phyloP scores from a whole-genome alignment of 2,888 invertebrate species.

The Polydrusus tereticollis region DNA sequence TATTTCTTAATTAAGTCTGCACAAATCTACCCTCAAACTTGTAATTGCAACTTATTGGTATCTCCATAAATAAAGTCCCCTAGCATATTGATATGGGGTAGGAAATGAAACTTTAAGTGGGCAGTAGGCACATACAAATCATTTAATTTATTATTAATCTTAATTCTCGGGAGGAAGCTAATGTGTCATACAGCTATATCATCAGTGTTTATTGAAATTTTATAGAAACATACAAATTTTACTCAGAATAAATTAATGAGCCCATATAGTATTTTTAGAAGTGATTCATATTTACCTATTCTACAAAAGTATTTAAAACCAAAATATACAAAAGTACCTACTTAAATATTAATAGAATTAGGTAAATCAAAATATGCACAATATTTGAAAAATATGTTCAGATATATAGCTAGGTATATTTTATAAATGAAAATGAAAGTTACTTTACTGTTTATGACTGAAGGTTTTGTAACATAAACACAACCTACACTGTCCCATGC shows the following conservation, averaged over 20 bases:
- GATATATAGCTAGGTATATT: background rate
- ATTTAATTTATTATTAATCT: too few relatives aligned
- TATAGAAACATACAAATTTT: background rate
- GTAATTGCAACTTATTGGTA: too few relatives aligned
- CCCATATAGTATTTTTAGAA: background rate
- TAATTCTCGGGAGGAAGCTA: background rate
- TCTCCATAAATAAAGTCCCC: too few relatives aligned
- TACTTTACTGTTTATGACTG: background rate
- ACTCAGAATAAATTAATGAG: slow-evolving; percentile 2
- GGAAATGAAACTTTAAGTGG: background rate
- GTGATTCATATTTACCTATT: background rate
- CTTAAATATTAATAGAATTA: background rate
- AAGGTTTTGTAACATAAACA: slow-evolving; percentile 9
- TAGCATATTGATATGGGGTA: too few relatives aligned
- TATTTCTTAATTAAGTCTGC: too few relatives aligned
- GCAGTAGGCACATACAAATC: too few relatives aligned
- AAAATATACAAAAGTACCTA: background rate
- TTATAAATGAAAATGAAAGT: background rate
- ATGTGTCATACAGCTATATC: background rate
- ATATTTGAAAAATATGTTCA: background rate
- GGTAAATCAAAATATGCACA: background rate
- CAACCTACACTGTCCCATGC: background rate
- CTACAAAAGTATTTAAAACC: background rate
- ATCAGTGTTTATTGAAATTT: background rate
- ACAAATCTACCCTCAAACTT: too few relatives aligned